Percentiles rank a stretch among this genome's conserved stretches.
phyloP scores from a whole-genome alignment of 2,113 vertebrate species.

The Falco punctatus region DNA sequence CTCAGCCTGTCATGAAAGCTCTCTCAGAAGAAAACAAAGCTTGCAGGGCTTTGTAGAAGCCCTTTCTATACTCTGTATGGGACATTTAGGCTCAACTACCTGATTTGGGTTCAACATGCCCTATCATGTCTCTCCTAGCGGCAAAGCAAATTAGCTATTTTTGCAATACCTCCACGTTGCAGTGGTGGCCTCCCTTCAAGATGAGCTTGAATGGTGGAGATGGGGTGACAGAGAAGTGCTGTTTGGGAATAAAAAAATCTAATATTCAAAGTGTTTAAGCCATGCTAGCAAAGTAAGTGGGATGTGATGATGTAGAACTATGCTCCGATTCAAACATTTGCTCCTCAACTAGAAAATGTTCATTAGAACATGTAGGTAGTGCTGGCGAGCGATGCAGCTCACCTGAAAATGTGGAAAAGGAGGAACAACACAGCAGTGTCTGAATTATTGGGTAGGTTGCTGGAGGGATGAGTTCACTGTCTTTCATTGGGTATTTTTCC shows the following conservation, averaged over 20 bases:
- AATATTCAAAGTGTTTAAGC: not conserved
- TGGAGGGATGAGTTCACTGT: not conserved
- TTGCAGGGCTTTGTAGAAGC: not conserved
- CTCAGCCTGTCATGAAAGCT: not conserved
- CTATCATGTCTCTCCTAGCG: rapidly evolving
- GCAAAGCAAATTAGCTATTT: not conserved
- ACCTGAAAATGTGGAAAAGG: not conserved
- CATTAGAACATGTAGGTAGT: not conserved
- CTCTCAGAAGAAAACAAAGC: not conserved
- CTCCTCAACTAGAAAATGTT: not conserved
- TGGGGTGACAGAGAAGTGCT: not conserved
- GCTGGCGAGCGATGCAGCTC: not conserved
- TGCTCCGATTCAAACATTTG: not conserved
- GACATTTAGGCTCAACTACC: not conserved
- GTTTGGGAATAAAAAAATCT: not conserved
- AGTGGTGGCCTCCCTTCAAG: not conserved
- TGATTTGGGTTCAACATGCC: not conserved
- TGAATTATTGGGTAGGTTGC: not conserved
- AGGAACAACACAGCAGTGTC: not conserved
- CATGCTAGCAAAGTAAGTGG: not conserved
- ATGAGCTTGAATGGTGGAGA: not conserved
- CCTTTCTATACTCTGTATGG: not conserved
- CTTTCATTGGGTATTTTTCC: not conserved
- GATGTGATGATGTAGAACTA: not conserved
- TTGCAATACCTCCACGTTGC: not conserved